Conservation (phyloP, 2,113 vertebrate genomes). For the Tinamus guttatus region DNA sequence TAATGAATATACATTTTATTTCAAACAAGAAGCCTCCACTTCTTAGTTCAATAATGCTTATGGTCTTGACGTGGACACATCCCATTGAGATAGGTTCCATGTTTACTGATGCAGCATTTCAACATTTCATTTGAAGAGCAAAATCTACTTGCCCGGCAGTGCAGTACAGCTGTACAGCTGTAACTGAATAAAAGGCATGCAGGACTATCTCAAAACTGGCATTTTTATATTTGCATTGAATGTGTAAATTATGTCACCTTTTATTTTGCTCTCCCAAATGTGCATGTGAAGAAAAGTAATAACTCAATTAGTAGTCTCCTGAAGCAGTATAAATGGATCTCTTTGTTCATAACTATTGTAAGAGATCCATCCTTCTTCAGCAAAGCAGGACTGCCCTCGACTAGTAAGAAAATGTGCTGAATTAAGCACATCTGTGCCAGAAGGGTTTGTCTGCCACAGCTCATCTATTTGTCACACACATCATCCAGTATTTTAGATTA, state of each 20-base stretch:
- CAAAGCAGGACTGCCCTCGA: neutral
- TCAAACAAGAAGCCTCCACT: neutral
- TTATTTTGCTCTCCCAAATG: neutral
- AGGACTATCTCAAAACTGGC: neutral
- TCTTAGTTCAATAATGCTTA: neutral
- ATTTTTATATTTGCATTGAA: neutral
- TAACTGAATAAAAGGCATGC: neutral
- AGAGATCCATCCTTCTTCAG: constrained; percentile 5
- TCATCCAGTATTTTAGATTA: neutral
- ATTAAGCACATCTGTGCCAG: constrained; percentile 2
- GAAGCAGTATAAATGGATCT: neutral
- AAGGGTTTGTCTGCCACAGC: constrained; percentile 8
- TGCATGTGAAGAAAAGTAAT: neutral
- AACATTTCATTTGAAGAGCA: neutral
- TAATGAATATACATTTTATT: neutral
- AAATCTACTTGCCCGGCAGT: neutral
- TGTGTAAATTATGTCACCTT: neutral
- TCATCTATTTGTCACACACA: constrained; percentile 40
- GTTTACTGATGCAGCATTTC: neutral
- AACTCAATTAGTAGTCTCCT: neutral
- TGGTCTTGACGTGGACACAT: neutral
- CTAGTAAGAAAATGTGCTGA: constrained; percentile 26
- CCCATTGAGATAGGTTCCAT: neutral
- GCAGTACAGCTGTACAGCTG: neutral
- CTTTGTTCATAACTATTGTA: constrained; percentile 10